Percentiles rank a stretch among this genome's conserved stretches.
phyloP scores from a whole-genome alignment of 2,888 invertebrate genomes.

The Drosophila paramelanica region DNA sequence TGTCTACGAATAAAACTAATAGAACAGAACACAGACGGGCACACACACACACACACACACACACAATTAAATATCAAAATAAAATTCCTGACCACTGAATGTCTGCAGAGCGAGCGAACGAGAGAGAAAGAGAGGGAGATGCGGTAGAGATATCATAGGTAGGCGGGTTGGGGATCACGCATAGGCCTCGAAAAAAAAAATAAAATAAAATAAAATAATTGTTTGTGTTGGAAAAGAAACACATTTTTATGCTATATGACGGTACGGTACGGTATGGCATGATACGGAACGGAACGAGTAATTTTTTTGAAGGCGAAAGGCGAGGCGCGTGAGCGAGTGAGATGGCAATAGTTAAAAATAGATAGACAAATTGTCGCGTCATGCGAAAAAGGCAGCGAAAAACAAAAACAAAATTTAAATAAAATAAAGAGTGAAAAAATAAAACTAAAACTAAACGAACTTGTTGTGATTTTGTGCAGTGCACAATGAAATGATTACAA shows the following conservation, averaged over 20 bases:
- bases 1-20: constrained; percentile 54
- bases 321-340: constrained; percentile 42
- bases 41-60: constrained; percentile 16
- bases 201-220: constrained; percentile 2
- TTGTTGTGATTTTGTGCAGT: constrained; percentile 36
- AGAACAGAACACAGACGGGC: constrained; percentile 27
- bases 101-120: constrained; percentile 47
- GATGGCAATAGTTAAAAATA: constrained; percentile 71
- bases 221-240: constrained; percentile 4
- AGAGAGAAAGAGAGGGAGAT: not conserved
- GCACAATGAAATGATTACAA: constrained; percentile 17
- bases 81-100: constrained; percentile 74
- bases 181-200: constrained; percentile 70
- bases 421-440: constrained; percentile 36
- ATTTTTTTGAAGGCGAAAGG: constrained; percentile 26
- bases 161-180: constrained; percentile 19
- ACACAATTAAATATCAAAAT: constrained; percentile 61
- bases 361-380: constrained; percentile 82
- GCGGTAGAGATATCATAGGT: not conserved
- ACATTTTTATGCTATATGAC: constrained; percentile 42
- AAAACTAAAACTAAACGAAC: constrained; percentile 30
- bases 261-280: constrained; percentile 34
- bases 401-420: constrained; percentile 20
- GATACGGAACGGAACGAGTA: constrained; percentile 45
- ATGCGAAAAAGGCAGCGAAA: constrained; percentile 56